Evolutionary conservation across 2,113 vertebrate species (phyloP).

Genomic region (Urocolius indicus): DNA sequence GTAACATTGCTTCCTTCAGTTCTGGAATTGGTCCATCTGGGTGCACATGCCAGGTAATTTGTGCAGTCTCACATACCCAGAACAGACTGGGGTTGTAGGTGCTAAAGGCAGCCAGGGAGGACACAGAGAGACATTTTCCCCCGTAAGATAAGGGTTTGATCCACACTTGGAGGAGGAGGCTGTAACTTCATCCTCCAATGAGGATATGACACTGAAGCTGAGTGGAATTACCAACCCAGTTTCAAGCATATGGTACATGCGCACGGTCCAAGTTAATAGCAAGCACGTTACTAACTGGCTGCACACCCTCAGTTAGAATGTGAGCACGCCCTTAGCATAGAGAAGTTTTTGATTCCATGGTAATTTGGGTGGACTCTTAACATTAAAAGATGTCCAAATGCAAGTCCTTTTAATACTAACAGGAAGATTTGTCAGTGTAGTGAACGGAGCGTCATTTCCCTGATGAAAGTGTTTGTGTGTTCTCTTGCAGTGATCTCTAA

Average conservation of each 20-base stretch:
- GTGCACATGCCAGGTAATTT: no score
- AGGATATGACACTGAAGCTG: background rate
- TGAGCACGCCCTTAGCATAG: background rate
- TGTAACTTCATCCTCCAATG: background rate
- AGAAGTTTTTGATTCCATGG: background rate
- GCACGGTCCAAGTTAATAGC: background rate
- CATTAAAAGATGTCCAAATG: background rate
- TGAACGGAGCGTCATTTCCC: background rate
- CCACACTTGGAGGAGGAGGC: background rate
- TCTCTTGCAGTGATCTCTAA: constrained; percentile 91
- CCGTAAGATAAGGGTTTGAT: background rate
- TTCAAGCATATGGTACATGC: background rate
- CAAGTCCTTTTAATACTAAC: background rate
- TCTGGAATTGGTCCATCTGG: accelerated
- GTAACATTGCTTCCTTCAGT: background rate
- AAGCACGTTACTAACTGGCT: background rate
- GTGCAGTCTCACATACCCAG: accelerated
- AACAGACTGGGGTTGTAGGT: background rate
- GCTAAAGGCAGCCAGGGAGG: background rate
- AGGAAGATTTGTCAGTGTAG: background rate
- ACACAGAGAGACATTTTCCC: accelerated
- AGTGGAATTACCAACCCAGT: background rate
- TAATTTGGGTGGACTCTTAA: background rate
- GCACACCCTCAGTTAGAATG: background rate
- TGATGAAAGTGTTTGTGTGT: constrained; percentile 39